Base-by-base conservation (phyloP, 1,140 invertebrate species). In the Thalassaphorura encarpata region DNA sequence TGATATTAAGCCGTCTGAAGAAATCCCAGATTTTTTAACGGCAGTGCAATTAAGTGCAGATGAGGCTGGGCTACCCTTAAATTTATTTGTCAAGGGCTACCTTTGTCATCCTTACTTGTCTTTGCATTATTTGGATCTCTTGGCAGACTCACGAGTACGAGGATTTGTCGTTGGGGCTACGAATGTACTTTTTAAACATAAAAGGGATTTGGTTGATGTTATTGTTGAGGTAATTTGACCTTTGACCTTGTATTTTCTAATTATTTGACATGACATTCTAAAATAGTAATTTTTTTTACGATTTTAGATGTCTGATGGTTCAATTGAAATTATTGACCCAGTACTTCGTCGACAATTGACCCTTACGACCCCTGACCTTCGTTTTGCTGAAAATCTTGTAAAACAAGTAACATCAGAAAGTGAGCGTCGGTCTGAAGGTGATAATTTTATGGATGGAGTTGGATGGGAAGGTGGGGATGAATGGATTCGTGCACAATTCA, bases 141-240 rank as follows among this genome's bases (percentile, higher is more conserved):
- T 99, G 26, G 82, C 81, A 53, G 90, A 97, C 71, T 76, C 83
- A 2, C 88, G 87, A 67, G 85, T 97, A 6, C 76, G 88, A 60
- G 89, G 91, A 45, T 98, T 94, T 73, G 75, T 97, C 33, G 87
- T 97, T 59, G 96, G 96, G 46, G 95, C 95, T 8, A 97, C 94
- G 33, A 99, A 99, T 79, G 83, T 96, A 18, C 75, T 99, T 6
- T 99, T 98, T 68, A 92, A 93, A 71, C 93, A 97, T 67, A 95
- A 95, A 68, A 81, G 84, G 56, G 86, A 95, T 67, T 71, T 96
- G 4, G 87, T 90, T 66, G 95, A 99, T 76, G 85, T 92, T 28
- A 73, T 97, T 48, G 79, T 99, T 13, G 93, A 95, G 73, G 83
- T 95, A 68, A 72, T 67, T 64, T 28, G 48, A 50, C 48, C n/a